phyloP scores from a whole-genome alignment of 2,113 vertebrate species.

The Anas platyrhynchos region DNA sequence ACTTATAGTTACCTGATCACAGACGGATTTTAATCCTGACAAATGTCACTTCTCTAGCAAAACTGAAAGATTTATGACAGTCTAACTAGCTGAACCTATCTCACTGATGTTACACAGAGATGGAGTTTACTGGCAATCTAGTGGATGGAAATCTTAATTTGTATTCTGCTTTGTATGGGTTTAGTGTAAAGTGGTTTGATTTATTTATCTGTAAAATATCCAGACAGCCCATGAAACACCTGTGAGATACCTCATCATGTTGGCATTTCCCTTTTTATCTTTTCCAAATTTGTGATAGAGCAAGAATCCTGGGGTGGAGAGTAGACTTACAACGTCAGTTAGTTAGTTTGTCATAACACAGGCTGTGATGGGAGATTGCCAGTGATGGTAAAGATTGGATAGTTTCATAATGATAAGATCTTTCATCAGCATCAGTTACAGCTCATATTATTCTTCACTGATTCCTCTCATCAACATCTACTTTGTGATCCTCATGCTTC shows the following conservation, averaged over 20 bases:
- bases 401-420: background rate
- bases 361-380: background rate
- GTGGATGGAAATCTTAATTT: background rate
- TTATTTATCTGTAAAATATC: background rate
- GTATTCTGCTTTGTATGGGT: background rate
- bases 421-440: background rate
- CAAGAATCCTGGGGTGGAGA: background rate
- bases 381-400: background rate
- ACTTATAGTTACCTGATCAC: background rate
- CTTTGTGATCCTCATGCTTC: background rate
- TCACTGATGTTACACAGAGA: background rate
- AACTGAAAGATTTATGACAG: background rate
- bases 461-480: background rate
- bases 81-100: background rate
- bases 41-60: background rate
- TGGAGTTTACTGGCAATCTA: background rate
- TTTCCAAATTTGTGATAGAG: background rate
- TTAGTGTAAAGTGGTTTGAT: background rate
- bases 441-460: background rate
- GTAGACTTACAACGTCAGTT: background rate
- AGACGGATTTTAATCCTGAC: background rate
- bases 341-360: background rate
- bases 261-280: background rate
- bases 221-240: background rate
- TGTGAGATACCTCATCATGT: background rate